phyloP scores from a whole-genome alignment of 2,797 vertebrate species.

The Discoglossus pictus region DNA sequence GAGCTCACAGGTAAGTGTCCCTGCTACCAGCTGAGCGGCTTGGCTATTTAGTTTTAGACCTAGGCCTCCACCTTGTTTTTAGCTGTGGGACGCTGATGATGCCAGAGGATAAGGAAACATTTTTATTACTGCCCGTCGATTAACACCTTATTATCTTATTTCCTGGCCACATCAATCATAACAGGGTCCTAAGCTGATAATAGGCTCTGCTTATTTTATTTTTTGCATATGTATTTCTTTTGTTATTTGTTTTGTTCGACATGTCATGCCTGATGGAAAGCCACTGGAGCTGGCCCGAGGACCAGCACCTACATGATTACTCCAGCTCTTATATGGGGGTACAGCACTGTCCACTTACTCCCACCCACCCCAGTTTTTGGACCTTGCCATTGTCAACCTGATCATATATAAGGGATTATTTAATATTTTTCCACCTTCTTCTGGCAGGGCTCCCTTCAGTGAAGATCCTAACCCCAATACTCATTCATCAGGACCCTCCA shows the following conservation, averaged over 20 bases:
- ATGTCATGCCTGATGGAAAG: slow-evolving; percentile 70
- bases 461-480: slow-evolving; percentile 92
- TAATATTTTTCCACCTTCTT: slow-evolving; percentile 90
- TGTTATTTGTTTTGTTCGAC: slow-evolving; percentile 55
- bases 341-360: slow-evolving; percentile 65
- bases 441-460: slow-evolving; percentile 98
- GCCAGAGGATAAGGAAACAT: slow-evolving; percentile 79
- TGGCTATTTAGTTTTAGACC: slow-evolving; percentile 53
- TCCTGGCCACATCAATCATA: neutral
- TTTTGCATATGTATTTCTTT: slow-evolving; percentile 56
- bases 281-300: slow-evolving; percentile 66
- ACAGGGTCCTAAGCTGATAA: neutral
- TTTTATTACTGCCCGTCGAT: slow-evolving; percentile 30
- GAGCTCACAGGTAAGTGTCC: slow-evolving; percentile 70
- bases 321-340: slow-evolving; percentile 62
- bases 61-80: slow-evolving; percentile 65
- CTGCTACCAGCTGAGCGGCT: too few species aligned
- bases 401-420: slow-evolving; percentile 75
- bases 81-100: slow-evolving; percentile 74
- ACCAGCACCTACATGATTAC: slow-evolving; percentile 60
- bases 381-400: slow-evolving; percentile 70
- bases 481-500: slow-evolving; percentile 96
- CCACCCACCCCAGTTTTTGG: slow-evolving; percentile 66
- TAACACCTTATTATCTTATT: neutral
- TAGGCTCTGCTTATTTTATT: slow-evolving; percentile 54